Evolutionary conservation across 1,140 invertebrate species (phyloP).

Genomic region (Procambarus virginalis): DNA sequence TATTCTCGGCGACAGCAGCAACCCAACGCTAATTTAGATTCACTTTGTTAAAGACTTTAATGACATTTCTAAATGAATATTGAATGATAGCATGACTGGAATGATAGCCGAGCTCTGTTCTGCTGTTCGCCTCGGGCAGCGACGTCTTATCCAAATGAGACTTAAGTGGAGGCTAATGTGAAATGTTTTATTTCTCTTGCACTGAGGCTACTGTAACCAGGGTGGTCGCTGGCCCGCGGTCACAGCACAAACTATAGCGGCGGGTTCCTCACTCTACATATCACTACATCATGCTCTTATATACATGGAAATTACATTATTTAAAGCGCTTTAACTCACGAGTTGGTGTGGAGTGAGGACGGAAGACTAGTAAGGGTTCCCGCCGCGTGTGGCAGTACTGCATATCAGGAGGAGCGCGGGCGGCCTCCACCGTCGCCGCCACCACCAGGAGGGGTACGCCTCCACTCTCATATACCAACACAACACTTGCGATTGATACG

Average conservation of each 20-base stretch:
- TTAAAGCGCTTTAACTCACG: not conserved
- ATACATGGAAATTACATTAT: not conserved
- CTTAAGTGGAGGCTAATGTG: conserved; percentile 11
- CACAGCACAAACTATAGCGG: conserved; percentile 11
- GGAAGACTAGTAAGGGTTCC: not conserved
- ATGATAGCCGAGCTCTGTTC: not conserved
- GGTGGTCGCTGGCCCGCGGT: not conserved
- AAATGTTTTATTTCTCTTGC: conserved; percentile 1
- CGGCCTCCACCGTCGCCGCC: not conserved
- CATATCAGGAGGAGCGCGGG: conserved; percentile 33
- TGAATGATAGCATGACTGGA: not conserved
- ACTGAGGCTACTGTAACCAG: conserved; percentile 13
- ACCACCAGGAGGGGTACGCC: not conserved
- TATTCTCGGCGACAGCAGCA: not conserved
- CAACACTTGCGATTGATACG: not conserved
- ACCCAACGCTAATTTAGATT: not conserved
- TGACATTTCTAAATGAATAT: not conserved
- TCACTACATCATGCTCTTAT: not conserved
- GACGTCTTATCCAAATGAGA: not conserved
- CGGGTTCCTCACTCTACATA: not conserved
- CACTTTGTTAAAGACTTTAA: not conserved
- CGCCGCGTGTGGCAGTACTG: conserved; percentile 37
- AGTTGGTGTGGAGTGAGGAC: not conserved
- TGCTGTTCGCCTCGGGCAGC: not conserved
- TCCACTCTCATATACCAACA: not conserved